These are phyloP conservation scores for Pachliopta kotzebuea DNA, from an alignment of 2,888 invertebrate species.

Conservation along the genomic window DNA sequence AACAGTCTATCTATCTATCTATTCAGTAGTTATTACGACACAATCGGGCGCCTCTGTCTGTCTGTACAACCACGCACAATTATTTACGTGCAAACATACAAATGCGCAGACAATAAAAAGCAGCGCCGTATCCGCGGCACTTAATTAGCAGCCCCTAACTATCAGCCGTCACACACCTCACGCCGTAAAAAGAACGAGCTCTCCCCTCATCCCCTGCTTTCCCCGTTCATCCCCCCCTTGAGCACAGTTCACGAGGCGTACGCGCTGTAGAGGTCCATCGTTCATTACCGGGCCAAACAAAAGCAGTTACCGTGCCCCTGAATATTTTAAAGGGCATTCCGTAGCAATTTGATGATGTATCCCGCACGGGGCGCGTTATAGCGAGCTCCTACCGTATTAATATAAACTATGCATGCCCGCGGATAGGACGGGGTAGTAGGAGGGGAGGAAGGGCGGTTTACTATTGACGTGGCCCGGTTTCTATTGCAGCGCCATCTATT, in stretches of 20 bases:
- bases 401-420: slow-evolving; percentile 47
- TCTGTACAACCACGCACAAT: too few species aligned
- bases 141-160: slow-evolving; percentile 19
- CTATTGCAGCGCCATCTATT: slow-evolving; percentile 56
- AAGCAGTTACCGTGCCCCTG: slow-evolving; percentile 67
- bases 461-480: slow-evolving; percentile 34
- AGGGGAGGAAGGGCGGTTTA: background rate
- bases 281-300: slow-evolving; percentile 68
- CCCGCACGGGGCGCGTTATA: slow-evolving; percentile 53
- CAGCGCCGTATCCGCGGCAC: background rate
- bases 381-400: slow-evolving; percentile 49
- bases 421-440: too few species aligned
- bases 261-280: slow-evolving; percentile 42
- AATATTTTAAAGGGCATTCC: slow-evolving; percentile 73
- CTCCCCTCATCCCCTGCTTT: background rate
- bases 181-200: slow-evolving; percentile 15
- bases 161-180: slow-evolving; percentile 8
- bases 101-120: slow-evolving; percentile 1
- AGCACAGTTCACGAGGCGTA: too few species aligned
- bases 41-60: background rate
- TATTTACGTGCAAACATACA: too few species aligned
- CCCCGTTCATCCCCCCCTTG: too few species aligned
- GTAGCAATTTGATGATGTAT: slow-evolving; percentile 68
- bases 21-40: too few species aligned
- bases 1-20: too few species aligned